Evolutionary conservation across 2,113 vertebrate genomes (phyloP), one percentile per base, ranked within the genome.

Genomic region (Cyprinodon tularosa): DNA sequence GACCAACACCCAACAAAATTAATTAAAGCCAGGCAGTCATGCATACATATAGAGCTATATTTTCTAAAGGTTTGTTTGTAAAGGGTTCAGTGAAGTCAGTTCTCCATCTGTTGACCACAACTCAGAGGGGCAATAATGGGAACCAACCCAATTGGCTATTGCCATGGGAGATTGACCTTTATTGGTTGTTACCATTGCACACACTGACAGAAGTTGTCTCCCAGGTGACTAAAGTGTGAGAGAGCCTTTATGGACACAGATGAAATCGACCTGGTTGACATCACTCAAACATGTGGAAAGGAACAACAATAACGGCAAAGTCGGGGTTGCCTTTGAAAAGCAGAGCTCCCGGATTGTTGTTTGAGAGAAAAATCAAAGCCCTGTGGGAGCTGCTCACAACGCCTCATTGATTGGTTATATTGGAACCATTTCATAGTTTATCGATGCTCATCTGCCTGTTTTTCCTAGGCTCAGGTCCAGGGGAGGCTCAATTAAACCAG

Each of bases 391-490:
- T 63, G 83, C 85, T 88, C 86, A 87, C 89, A 93, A 93, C 94
- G 91, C 92, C 74, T 47, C 85, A 93, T 93, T 69, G 93, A 94
- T 84, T 65, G 74, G 72, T 87, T 74, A 87, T 93, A 93, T 94
- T 91, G 89, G 90, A 93, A 94, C 91, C 83, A 92, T 93, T 92
- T 94, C 91, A 94, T 94, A 91, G 92, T 89, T 94, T 92, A 93
- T 95, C 90, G 68, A 94, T 95, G 86, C 77, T 90, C 86, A 83
- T 90, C 91, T 87, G 82, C 86, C 78, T 84, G 84, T 84, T 89
- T 29, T 84, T 83, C 86, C 88, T 85, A 82, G 88, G 84, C 83
- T 83, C 76, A 70, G 83, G 79, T 87, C 83, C 82, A 83, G 84
- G 68, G 73, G 66, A 82, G 71, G 88, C 91, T 93, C 92, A 93